Evolutionary conservation across 2,797 vertebrate genomes (phyloP), one percentile per base, ranked within the genome.

Genomic region (Alosa sapidissima): DNA sequence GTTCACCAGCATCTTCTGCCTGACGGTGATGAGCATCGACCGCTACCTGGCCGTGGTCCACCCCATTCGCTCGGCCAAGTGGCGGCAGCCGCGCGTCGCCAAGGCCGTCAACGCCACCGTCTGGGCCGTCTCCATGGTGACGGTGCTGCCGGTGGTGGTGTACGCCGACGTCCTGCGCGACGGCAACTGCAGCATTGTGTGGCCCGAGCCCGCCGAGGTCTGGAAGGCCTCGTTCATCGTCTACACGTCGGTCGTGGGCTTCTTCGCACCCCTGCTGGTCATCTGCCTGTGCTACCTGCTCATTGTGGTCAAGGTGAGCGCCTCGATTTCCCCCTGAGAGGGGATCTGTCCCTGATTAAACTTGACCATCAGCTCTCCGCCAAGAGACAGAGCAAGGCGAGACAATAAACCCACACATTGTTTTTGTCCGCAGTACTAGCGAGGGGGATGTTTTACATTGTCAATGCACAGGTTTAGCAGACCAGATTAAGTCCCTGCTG

Each of bases 231-330:
- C 95, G 0, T 99, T 99, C 89, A 97, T 99, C 82, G 93, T 98
- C 81, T 99, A 98, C 92, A 98, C 98, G 0, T 96, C 97, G 0
- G 96, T 96, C 0, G 92, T 98, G 19, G 98, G 98, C 0, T 99
- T 99, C 91, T 98, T 99, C 4, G 97, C 95, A 0, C 98, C 98
- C 0, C 88, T 99, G 88, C 88, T 97, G 90, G 96, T 99, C 85
- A 99, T 99, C 93, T 98, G 97, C 84, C 93, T 98, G 86, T 99
- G 98, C 92, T 98, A 99, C 92, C 92, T 99, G 92, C 94, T 99
- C 78, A 98, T 99, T 0, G 95, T 99, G 55, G 93, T 97, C 81
- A 98, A 98, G 93, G 97, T 94, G 90, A 52, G 81, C 1, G 3
- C 81, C 75, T 83, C 41, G 41, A 41, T 2, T 4, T 2, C 2